Conservation (phyloP, 2,888 invertebrate genomes). For the Machimus rusticus region DNA sequence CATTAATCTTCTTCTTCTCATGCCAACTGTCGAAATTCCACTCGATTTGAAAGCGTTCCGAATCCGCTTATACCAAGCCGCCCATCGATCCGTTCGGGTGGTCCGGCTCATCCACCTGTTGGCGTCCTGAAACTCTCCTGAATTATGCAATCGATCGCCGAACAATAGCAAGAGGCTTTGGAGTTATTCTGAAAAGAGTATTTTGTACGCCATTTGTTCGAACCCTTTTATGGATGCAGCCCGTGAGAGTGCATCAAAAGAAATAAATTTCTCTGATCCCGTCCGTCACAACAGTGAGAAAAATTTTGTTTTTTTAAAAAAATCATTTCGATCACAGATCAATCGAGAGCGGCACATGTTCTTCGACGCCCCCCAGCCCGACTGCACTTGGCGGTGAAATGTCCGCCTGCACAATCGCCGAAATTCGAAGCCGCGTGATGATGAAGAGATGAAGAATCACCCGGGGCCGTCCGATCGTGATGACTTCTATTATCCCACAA, state of each 20-base stretch:
- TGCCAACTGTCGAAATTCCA: background rate
- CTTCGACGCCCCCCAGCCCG: background rate
- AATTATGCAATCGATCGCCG: constrained; percentile 24
- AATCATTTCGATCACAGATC: constrained; percentile 29
- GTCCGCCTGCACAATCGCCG: background rate
- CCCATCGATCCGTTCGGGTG: constrained; percentile 4
- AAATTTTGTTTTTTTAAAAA: background rate
- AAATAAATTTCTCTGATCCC: background rate
- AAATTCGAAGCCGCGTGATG: background rate
- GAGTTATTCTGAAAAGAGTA: background rate
- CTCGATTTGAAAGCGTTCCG: background rate
- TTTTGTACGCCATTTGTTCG: constrained; percentile 31
- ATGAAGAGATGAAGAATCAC: constrained; percentile 39
- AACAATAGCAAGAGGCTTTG: background rate
- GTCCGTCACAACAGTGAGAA: background rate
- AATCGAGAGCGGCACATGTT: constrained; percentile 19
- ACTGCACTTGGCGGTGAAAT: background rate
- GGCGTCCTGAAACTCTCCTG: background rate
- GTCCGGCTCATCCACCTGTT: background rate
- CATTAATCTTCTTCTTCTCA: background rate
- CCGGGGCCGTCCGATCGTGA: constrained; percentile 30
- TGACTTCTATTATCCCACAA: constrained; percentile 42
- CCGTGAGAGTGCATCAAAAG: constrained; percentile 15
- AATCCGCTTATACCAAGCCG: background rate
- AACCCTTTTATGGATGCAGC: background rate